Evolutionary conservation across 2,888 invertebrate species (phyloP).

Genomic region (Zhuqinia jingwanae): DNA sequence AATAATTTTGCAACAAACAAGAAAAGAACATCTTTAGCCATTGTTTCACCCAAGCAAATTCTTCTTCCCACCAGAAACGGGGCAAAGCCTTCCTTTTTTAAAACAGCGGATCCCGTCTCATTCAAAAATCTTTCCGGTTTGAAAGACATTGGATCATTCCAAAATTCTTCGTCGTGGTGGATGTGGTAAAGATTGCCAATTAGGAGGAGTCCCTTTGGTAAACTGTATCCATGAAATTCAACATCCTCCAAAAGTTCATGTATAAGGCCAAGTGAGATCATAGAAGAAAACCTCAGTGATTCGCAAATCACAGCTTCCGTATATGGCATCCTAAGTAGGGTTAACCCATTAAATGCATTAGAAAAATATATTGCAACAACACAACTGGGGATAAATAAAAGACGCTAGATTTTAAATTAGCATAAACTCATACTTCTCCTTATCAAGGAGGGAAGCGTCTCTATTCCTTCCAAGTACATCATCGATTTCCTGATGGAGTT

Average conservation of each 20-base stretch:
- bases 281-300: background rate
- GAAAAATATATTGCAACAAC: background rate
- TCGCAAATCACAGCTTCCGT: constrained; percentile 22
- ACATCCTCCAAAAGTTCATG: constrained; percentile 7
- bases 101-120: background rate
- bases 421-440: constrained; percentile 8
- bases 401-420: background rate
- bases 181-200: constrained; percentile 67
- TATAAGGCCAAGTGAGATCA: background rate
- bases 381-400: background rate
- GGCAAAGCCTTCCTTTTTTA: background rate
- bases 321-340: constrained; percentile 15
- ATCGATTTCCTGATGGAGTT: constrained; percentile 47
- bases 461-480: constrained; percentile 17
- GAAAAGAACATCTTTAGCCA: constrained; percentile 34
- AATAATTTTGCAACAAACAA: constrained; percentile 9
- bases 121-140: constrained; percentile 76
- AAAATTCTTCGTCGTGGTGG: constrained; percentile 69
- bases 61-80: constrained; percentile 2
- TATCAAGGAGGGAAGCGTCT: constrained; percentile 30
- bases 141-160: constrained; percentile 75
- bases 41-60: background rate
- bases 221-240: constrained; percentile 44
- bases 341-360: too few relatives aligned
- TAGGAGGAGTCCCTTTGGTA: constrained; percentile 62